Evolutionary conservation across 2,888 invertebrate species (phyloP).

Genomic region (Eustalomyia histrio): DNA sequence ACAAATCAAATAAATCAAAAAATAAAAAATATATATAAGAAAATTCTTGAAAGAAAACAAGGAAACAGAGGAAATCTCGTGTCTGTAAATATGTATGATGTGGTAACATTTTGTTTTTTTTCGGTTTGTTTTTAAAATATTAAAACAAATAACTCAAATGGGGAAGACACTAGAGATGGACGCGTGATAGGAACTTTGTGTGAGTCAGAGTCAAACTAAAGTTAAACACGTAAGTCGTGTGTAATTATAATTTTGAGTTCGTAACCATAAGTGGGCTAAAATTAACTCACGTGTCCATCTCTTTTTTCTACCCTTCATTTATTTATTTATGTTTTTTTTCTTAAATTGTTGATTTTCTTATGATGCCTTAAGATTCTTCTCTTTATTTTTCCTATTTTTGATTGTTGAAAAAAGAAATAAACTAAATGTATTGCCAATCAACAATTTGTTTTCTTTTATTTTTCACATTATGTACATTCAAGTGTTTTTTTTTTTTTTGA

Average conservation of each 20-base stretch:
- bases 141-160: neutral
- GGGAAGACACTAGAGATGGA: neutral
- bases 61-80: neutral
- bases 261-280: too few relatives aligned
- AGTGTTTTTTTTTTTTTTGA: conserved; percentile 56
- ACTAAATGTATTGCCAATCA: conserved; percentile 58
- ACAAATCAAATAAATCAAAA: too few relatives aligned
- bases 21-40: too few relatives aligned
- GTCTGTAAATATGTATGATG: neutral
- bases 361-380: conserved; percentile 6
- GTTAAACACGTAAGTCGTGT: too few relatives aligned
- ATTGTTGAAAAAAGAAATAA: conserved; percentile 7
- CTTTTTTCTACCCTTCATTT: too few relatives aligned
- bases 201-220: too few relatives aligned
- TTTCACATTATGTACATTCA: conserved; percentile 41
- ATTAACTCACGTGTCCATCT: too few relatives aligned
- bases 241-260: too few relatives aligned
- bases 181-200: too few relatives aligned
- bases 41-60: too few relatives aligned
- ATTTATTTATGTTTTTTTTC: conserved; percentile 34
- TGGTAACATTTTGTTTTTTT: conserved; percentile 1
- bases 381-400: neutral
- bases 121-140: conserved; percentile 2
- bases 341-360: conserved; percentile 35
- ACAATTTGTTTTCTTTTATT: conserved; percentile 40